These are phyloP conservation scores for Pitangus sulphuratus DNA, from an alignment of 2,797 vertebrate species.

Conservation along the genomic window DNA sequence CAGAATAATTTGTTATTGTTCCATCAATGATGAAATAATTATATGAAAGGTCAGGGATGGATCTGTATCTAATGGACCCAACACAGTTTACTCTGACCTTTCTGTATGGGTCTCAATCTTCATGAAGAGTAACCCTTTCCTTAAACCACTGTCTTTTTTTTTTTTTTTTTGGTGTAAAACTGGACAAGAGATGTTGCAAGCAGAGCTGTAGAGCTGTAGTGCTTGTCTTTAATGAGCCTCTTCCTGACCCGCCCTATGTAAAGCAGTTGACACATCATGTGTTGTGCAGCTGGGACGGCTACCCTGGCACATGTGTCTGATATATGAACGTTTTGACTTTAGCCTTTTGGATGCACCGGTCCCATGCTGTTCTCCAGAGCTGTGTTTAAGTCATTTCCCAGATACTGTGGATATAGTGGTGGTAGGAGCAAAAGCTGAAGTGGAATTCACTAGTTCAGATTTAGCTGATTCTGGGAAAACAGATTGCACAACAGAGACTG, in stretches of 20 bases:
- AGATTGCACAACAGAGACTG: neutral
- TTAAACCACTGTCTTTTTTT: conserved; percentile 17
- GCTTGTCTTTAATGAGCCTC: conserved; percentile 72
- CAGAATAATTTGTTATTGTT: neutral
- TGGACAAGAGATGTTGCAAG: conserved; percentile 70
- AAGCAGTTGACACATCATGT: conserved; percentile 71
- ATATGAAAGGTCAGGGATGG: neutral
- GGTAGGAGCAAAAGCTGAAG: conserved; percentile 3
- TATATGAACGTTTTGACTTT: conserved; percentile 53
- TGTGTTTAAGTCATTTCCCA: conserved; percentile 34
- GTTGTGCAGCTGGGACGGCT: conserved; percentile 61
- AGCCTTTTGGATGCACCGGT: conserved; percentile 50
- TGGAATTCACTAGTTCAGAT: conserved; percentile 8
- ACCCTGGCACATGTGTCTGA: conserved; percentile 55
- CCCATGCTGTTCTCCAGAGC: conserved; percentile 41
- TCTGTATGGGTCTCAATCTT: neutral
- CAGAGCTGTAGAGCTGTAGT: conserved; percentile 60
- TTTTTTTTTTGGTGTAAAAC: conserved; percentile 23
- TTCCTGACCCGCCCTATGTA: conserved; percentile 71
- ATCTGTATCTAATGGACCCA: neutral
- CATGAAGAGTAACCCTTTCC: conserved; percentile 34
- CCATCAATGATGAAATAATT: neutral
- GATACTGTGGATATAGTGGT: neutral
- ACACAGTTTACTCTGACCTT: neutral
- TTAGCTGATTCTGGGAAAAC: conserved; percentile 15